Base-by-base conservation (phyloP, 2,888 invertebrate genomes). In the Diarsia brunnea region DNA sequence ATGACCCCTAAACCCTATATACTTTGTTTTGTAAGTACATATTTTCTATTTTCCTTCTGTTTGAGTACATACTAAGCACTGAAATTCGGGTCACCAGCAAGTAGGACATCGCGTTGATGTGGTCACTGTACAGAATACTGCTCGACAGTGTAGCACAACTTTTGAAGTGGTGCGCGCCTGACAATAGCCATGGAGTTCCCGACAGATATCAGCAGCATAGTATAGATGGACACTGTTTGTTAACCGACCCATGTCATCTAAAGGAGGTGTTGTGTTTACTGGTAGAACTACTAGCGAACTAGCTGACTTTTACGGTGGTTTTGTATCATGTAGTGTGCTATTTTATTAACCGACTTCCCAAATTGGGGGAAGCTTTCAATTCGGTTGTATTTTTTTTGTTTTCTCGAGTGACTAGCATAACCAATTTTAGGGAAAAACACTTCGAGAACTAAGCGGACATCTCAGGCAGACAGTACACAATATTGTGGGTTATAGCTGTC, bases 141-240 rank as follows among this genome's bases (percentile, higher is more conserved):
- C 31, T 51, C 38, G 10, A 78, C 24, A 78, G 58, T 79, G 75
- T 69, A 74, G 78, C 64, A 38, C 68, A 82, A 88, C 85, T 90
- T 90, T 88, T 43, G 74, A 85, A 87, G 85, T 86, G 88, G 73
- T 82, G 86, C 73, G 81, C 71, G 73, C 67, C 75, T 65, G 47
- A 89, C 85, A 90, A 88, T 83, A 24, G 79, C 84, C 74, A 87
- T 90, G 84, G 85, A 87, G 73, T 80, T 69, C 78, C 67, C 63
- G 74, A 75, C 78, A 83, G 81, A 75, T 69, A 78, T 60, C 69
- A 67, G 19, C 60, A 75, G 65, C 76, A 83, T 74, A 58, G 49
- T 73, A 31, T 38, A 45, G 27, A 31, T 43, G 31, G 51, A 27
- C 47, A 69, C 65, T 70, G 51, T 69, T 61, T 73, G 65, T 69